Base-by-base conservation (phyloP, 2,113 vertebrate species). In the Odontophorus gujanensis region DNA sequence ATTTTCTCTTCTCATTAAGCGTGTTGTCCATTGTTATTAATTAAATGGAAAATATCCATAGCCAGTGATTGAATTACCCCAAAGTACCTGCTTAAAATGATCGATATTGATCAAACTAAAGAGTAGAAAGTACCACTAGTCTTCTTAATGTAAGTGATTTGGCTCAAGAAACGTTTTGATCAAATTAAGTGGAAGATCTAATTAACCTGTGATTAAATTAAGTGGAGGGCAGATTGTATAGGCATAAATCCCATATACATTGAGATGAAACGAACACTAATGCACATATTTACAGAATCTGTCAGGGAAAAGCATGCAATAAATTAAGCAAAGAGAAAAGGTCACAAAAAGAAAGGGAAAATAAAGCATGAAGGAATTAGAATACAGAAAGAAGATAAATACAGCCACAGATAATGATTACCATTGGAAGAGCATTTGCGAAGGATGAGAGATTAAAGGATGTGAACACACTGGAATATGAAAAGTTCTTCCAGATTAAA, bases 141-240 rank as follows among this genome's bases (percentile, higher is more conserved):
- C 66, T 57, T 91, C 88, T 90, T 96, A 96, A 95, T 95, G 95
- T 90, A 95, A 96, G 89, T 96, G 92, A 93, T 93, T 96, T 96
- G 91, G 96, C 96, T 96, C 73, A 86, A 94, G 95, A 95, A 96
- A 94, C 43, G 6, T 84, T 94, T 97, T 96, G 87, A 97, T 96
- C 91, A 96, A 96, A 93, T 96, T 96, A 97, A 97, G 87, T 97
- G 85, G 89, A 93, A 45, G 58, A 95, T 96, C 81, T 94, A 96
- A 97, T 96, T 96, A 97, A 96, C 91, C 83, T 89, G 72, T 95
- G 91, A 97, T 96, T 96, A 95, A 95, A 96, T 94, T 94, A 97
- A 96, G 92, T 96, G 92, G 83, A 96, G 81, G 81, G 65, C 81
- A 92, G 94, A 36, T 62, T 7, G 2, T 92, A 94, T 61, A 89